Percentiles rank a stretch among this genome's conserved stretches.
Evolutionary conservation across 2,888 invertebrate species (phyloP).

Genomic region (Oxystoma pomonae): DNA sequence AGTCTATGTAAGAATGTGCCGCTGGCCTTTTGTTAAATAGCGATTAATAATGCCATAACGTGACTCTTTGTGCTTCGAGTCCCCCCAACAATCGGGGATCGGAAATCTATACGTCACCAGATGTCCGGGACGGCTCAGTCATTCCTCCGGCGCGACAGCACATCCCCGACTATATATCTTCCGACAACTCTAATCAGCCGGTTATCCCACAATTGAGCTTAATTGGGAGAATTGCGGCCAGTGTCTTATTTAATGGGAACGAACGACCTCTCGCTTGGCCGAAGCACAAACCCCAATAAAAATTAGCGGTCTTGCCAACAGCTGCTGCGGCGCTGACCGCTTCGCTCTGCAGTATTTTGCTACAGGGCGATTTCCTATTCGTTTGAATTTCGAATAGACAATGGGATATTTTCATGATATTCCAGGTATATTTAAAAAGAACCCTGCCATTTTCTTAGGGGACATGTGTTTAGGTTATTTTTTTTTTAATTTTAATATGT

Average conservation of each 20-base stretch:
- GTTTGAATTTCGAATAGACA: too few relatives aligned
- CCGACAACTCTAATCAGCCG: conserved; percentile 26
- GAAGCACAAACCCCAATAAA: conserved; percentile 20
- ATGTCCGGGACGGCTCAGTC: conserved; percentile 12
- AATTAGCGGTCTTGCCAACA: conserved; percentile 13
- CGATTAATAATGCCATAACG: too few relatives aligned
- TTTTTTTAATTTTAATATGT: too few relatives aligned
- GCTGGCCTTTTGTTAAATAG: too few relatives aligned
- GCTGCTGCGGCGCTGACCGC: neutral
- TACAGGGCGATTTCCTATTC: neutral
- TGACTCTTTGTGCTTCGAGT: too few relatives aligned
- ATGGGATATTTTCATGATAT: too few relatives aligned
- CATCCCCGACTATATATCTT: conserved; percentile 19
- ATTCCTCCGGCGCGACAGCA: conserved; percentile 15
- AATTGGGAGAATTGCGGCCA: conserved; percentile 24
- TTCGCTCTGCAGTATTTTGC: neutral
- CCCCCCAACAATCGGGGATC: neutral
- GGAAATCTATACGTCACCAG: neutral
- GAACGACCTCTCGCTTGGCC: conserved; percentile 21
- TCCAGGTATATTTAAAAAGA: too few relatives aligned
- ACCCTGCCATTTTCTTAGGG: too few relatives aligned
- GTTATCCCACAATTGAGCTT: conserved; percentile 28
- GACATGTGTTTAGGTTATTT: too few relatives aligned
- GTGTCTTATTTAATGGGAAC: conserved; percentile 26
- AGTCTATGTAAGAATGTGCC: too few relatives aligned